Evolutionary conservation across 2,797 vertebrate species (phyloP), one percentile per base, ranked within the genome.

Genomic region (Tragelaphus oryx): DNA sequence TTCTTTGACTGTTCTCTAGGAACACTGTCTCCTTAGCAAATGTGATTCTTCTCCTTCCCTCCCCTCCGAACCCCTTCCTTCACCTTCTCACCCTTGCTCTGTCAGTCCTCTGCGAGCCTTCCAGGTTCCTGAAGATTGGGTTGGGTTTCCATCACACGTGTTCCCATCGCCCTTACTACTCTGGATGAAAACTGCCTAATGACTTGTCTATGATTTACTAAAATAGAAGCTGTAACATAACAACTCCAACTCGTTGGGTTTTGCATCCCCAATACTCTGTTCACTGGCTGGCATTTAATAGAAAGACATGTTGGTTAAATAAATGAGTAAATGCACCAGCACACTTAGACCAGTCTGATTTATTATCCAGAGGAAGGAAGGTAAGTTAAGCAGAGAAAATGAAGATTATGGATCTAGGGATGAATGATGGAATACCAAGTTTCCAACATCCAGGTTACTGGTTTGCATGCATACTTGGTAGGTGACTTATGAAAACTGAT

Each of bases 401-500:
- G 37, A 89, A 57, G n/a, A 57, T 33, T 91, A 37, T 33, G 28
- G 46, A 80, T 91, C 9, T 57, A 74, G 60, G 85, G 16, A 85
- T 71, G 55, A 83, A 10, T 44, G 41, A 28, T 37, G n/a, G 33
- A 48, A 50, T 68, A 26, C 46, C 57, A 55, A 20, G 4, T 71
- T 37, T 84, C 46, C 55, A 13, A 65, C 17, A 28, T 93, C 30
- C 76, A 17, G 52, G 30, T 95, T 95, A 93, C 41, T 78, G 54
- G 82, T 79, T 96, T 89, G n/a, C 41, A 81, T 60, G 13, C 68
- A 94, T 91, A 84, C 9, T 87, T 81, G 37, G 87, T 44, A 89
- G 33, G 46, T 30, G 41, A 91, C 41, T 91, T 90, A 48, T 54
- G n/a, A 96, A 94, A 94, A 75, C 41, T 75, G 59, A 71, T 90